Percentiles rank a stretch among this genome's conserved stretches.
Conservation (phyloP, 1,140 invertebrate species). For the Tetramorium simillimum region DNA sequence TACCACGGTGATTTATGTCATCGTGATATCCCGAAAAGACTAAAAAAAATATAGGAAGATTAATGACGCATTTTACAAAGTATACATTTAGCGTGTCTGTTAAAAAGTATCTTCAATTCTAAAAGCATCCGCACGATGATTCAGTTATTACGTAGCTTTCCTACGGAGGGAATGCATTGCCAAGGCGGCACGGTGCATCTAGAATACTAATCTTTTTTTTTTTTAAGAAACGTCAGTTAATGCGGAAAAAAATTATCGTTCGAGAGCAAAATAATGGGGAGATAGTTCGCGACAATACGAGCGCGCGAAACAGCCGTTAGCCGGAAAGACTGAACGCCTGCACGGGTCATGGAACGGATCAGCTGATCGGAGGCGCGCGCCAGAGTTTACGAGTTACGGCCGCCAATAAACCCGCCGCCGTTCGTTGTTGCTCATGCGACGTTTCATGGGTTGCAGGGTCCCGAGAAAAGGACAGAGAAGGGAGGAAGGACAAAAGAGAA, state of each 20-base stretch:
- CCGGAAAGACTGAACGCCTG: constrained; percentile 72
- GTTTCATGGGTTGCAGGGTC: constrained; percentile 80
- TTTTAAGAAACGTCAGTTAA: neutral
- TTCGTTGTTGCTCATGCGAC: constrained; percentile 84
- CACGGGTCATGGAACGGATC: constrained; percentile 84
- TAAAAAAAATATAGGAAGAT: neutral
- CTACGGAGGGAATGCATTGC: neutral
- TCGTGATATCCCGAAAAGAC: neutral
- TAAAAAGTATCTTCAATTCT: neutral
- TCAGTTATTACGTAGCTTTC: neutral
- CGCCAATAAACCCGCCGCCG: constrained; percentile 84
- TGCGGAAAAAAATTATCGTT: neutral
- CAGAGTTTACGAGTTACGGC: constrained; percentile 85
- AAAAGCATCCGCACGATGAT: neutral
- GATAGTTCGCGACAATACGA: constrained; percentile 28
- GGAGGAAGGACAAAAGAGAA: constrained; percentile 72
- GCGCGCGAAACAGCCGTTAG: constrained; percentile 70
- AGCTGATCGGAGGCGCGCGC: constrained; percentile 85
- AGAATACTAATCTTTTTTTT: neutral
- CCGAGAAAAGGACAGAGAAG: constrained; percentile 73
- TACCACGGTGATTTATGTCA: neutral
- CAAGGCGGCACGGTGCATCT: neutral
- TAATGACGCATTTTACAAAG: neutral
- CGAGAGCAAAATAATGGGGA: neutral
- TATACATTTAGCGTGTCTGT: neutral